phyloP scores from a whole-genome alignment of 2,888 invertebrate species.

The Melikaiella ostensackeni region DNA sequence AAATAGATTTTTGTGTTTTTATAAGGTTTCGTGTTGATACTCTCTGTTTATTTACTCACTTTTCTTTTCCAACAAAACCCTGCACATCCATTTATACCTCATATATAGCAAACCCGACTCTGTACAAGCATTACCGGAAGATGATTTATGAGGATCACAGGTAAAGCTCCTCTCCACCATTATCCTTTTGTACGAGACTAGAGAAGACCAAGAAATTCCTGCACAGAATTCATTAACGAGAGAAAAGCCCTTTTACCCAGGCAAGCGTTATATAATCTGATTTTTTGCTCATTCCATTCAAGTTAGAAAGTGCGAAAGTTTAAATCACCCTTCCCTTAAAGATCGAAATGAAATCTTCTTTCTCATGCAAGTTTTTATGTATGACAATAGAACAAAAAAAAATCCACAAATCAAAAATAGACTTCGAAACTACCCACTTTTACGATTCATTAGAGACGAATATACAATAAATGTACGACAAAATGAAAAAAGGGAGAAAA shows the following conservation, averaged over 20 bases:
- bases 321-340: background rate
- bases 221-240: background rate
- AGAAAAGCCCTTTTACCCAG: background rate
- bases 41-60: conserved; percentile 5
- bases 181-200: background rate
- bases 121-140: background rate
- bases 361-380: too few relatives aligned
- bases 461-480: too few relatives aligned
- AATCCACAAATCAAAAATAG: too few relatives aligned
- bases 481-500: too few relatives aligned
- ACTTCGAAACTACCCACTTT: too few relatives aligned
- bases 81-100: background rate
- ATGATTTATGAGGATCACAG: conserved; percentile 19
- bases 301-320: background rate
- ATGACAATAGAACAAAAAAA: too few relatives aligned
- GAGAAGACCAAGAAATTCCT: conserved; percentile 15
- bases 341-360: too few relatives aligned
- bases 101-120: background rate
- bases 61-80: background rate
- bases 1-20: conserved; percentile 4
- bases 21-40: background rate
- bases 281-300: background rate
- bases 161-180: conserved; percentile 1
- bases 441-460: too few relatives aligned
- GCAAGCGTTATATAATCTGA: background rate